Conservation (phyloP, 2,797 vertebrate species). For the Anableps anableps region DNA sequence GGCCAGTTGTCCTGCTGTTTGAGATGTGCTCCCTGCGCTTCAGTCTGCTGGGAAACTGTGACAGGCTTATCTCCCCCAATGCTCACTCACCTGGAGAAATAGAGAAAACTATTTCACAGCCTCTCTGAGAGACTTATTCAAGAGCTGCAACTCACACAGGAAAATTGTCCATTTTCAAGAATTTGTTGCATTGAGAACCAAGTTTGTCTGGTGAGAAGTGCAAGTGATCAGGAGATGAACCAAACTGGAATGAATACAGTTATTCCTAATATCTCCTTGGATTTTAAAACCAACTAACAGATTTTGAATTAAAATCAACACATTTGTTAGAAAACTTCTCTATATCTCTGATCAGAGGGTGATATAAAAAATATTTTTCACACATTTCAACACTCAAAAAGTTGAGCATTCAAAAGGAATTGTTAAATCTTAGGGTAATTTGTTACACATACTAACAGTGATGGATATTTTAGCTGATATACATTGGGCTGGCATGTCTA, state of each 20-base stretch:
- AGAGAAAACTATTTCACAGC: conserved; percentile 27
- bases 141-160: conserved; percentile 39
- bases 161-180: conserved; percentile 16
- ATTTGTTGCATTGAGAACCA: conserved; percentile 24
- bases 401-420: neutral
- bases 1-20: conserved; percentile 67
- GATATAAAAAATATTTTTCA: neutral
- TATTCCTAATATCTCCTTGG: conserved; percentile 1
- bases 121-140: conserved; percentile 38
- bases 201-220: conserved; percentile 13
- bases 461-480: neutral
- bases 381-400: neutral
- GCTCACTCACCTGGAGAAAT: conserved; percentile 71
- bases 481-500: neutral
- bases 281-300: neutral
- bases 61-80: conserved; percentile 71
- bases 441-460: neutral
- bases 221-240: conserved; percentile 1
- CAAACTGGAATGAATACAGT: neutral
- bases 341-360: neutral
- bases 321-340: neutral
- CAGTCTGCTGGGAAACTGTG: conserved; percentile 62
- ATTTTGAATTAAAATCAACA: neutral
- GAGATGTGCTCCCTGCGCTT: conserved; percentile 65
- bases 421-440: neutral